Conservation (phyloP, 2,797 vertebrate genomes). For the Lycodopsis pacificus region DNA sequence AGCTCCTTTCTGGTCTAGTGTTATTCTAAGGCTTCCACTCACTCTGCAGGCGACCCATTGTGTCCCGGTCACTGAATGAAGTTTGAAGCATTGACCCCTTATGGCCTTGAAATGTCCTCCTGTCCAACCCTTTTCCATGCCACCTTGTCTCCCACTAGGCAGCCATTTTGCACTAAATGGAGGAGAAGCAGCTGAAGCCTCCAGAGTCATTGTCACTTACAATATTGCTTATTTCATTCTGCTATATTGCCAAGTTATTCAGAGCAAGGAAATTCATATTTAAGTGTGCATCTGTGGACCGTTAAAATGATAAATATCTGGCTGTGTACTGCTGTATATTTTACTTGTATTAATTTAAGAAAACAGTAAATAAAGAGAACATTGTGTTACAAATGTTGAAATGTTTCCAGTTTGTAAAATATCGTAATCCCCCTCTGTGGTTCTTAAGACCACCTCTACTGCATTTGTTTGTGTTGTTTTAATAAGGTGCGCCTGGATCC, state of each 20-base stretch:
- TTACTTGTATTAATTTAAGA: neutral
- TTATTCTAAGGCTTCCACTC: constrained; percentile 56
- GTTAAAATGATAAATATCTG: neutral
- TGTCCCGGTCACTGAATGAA: constrained; percentile 57
- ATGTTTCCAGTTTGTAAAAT: neutral
- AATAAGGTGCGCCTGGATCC: neutral
- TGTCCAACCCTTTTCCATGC: constrained; percentile 68
- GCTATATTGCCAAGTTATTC: neutral
- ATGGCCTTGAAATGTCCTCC: constrained; percentile 55
- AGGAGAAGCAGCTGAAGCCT: constrained; percentile 35
- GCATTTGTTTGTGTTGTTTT: neutral
- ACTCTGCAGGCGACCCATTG: constrained; percentile 62
- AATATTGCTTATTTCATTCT: constrained; percentile 30
- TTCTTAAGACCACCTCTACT: neutral
- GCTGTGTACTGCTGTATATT: neutral
- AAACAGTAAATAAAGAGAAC: neutral
- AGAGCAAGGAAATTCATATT: neutral
- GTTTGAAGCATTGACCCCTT: constrained; percentile 56
- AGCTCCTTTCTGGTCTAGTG: constrained; percentile 28
- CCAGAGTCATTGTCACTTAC: constrained; percentile 10
- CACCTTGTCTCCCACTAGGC: constrained; percentile 51
- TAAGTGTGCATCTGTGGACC: constrained; percentile 4
- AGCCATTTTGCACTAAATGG: constrained; percentile 55
- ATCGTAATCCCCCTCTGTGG: neutral
- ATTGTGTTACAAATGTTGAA: neutral